A percentile compares a stretch with the other conserved stretches of the same genome.
phyloP scores from a whole-genome alignment of 2,888 invertebrate genomes.

The Danaus chrysippus region DNA sequence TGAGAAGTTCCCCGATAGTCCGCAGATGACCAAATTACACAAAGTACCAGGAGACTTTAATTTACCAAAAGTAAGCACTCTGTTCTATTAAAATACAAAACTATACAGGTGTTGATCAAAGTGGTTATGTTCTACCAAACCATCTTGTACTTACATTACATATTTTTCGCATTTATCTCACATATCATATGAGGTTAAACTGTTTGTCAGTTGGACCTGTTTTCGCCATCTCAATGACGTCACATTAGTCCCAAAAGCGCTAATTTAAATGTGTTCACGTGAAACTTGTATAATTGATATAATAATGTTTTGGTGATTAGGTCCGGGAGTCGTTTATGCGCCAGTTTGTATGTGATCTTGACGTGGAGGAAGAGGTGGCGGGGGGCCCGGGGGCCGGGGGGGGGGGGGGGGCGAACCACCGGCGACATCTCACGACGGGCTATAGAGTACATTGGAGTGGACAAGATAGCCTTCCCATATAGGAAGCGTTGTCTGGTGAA shows the following conservation, averaged over 20 bases:
- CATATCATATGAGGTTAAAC: too few species aligned
- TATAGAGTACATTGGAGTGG: conserved; percentile 63
- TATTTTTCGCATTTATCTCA: too few species aligned
- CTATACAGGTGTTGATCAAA: not conserved
- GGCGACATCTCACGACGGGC: conserved; percentile 60
- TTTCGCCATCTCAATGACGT: too few species aligned
- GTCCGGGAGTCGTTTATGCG: conserved; percentile 99
- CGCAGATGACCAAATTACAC: conserved; percentile 97
- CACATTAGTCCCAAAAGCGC: too few species aligned
- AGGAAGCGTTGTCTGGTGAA: conserved; percentile 91
- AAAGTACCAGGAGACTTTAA: conserved; percentile 96
- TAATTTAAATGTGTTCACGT: too few species aligned
- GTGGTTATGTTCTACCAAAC: too few species aligned
- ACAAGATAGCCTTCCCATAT: conserved; percentile 78
- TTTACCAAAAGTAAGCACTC: conserved; percentile 85
- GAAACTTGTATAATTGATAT: too few species aligned
- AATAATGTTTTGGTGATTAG: conserved; percentile 48
- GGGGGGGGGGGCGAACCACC: conserved; percentile 30
- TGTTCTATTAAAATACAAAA: not conserved
- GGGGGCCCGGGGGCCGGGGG: conserved; percentile 37
- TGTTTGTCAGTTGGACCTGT: too few species aligned
- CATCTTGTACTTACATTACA: too few species aligned
- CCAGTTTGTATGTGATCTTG: conserved; percentile 95
- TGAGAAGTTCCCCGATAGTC: conserved; percentile 98
- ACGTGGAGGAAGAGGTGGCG: conserved; percentile 86